These are phyloP conservation scores for Bilobella aurantiaca DNA, from an alignment of 1,140 invertebrate species.

Conservation along the genomic window DNA sequence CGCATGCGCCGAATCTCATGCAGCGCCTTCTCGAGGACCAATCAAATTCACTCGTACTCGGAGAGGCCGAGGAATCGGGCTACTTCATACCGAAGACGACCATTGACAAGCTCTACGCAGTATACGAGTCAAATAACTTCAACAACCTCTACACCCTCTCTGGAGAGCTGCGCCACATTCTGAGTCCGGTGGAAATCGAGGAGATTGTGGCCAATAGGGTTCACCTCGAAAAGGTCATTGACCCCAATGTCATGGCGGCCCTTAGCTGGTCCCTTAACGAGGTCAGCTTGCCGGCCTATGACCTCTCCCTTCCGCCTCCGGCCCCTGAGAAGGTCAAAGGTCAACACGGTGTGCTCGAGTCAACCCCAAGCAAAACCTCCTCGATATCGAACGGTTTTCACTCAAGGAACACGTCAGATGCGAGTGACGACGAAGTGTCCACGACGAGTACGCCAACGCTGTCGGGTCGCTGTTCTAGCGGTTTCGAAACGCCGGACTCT, in stretches of 20 bases:
- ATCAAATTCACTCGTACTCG: constrained; percentile 19
- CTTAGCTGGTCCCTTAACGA: constrained; percentile 31
- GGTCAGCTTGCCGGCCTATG: constrained; percentile 20
- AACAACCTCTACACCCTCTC: constrained; percentile 40
- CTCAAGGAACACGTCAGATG: constrained; percentile 8
- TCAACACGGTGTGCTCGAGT: too few species aligned
- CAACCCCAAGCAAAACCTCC: constrained; percentile 3
- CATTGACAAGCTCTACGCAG: constrained; percentile 35
- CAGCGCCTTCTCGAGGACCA: not conserved
- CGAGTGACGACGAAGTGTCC: constrained; percentile 8
- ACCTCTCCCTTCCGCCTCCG: not conserved
- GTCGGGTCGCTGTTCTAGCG: not conserved
- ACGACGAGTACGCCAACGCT: not conserved
- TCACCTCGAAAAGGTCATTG: constrained; percentile 36
- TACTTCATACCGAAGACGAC: constrained; percentile 36
- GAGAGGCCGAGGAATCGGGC: constrained; percentile 32
- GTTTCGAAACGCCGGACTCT: not conserved
- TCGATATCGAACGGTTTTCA: constrained; percentile 20
- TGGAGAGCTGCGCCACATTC: constrained; percentile 39
- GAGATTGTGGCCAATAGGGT: constrained; percentile 40
- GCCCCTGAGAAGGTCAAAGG: too few species aligned
- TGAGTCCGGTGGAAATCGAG: constrained; percentile 39
- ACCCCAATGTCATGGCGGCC: constrained; percentile 38
- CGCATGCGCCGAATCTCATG: constrained; percentile 28
- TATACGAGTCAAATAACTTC: constrained; percentile 35